phyloP scores from a whole-genome alignment of 2,888 invertebrate species.

The Aleiodes testaceus region DNA sequence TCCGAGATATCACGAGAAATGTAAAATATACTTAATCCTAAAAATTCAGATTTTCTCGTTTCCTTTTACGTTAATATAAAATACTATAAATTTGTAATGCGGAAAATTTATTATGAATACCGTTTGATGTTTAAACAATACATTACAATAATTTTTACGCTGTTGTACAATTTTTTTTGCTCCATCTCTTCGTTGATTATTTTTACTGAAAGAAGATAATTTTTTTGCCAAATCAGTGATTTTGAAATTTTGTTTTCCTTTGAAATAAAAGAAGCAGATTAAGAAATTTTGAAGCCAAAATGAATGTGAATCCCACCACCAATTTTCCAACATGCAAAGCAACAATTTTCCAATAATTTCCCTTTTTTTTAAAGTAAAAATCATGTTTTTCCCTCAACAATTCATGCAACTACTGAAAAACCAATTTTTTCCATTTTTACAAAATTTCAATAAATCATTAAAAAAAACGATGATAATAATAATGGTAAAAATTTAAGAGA shows the following conservation, averaged over 20 bases:
- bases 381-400: not conserved
- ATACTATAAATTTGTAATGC: conserved; percentile 53
- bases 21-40: not conserved
- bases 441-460: not conserved
- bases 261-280: not conserved
- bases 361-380: not conserved
- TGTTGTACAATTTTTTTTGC: conserved; percentile 60
- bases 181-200: conserved; percentile 57
- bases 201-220: conserved; percentile 64
- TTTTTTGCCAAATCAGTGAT: conserved; percentile 47
- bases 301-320: conserved; percentile 6
- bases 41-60: no score
- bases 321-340: not conserved
- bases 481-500: conserved; percentile 10
- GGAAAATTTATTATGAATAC: conserved; percentile 65
- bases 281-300: conserved; percentile 19
- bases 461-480: not conserved
- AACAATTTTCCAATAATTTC: no score
- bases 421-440: not conserved
- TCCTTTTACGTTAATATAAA: conserved; percentile 12
- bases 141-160: conserved; percentile 67
- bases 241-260: conserved; percentile 20
- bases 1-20: no score
- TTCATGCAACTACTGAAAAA: conserved; percentile 8
- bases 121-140: conserved; percentile 53